phyloP scores from a whole-genome alignment of 2,888 invertebrate species.

The Campoplex nolae region DNA sequence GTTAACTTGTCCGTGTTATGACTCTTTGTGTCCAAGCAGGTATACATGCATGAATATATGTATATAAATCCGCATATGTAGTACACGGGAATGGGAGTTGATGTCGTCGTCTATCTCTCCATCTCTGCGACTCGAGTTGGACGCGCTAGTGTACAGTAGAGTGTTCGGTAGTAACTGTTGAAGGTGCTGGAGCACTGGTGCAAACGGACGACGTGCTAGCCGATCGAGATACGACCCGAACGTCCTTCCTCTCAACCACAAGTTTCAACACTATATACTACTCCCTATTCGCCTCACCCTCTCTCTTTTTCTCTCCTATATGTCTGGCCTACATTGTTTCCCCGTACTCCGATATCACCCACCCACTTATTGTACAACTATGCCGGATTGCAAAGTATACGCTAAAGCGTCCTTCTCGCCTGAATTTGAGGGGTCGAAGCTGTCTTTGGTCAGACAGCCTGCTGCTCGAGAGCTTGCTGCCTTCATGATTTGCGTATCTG shows the following conservation, averaged over 20 bases:
- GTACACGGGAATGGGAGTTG: slow-evolving; percentile 4
- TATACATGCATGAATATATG: not conserved
- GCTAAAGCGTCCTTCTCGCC: not conserved
- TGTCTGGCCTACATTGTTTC: slow-evolving; percentile 8
- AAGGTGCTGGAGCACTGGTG: slow-evolving; percentile 34
- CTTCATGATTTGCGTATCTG: not conserved
- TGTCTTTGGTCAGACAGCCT: slow-evolving; percentile 44
- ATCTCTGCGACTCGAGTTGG: slow-evolving; percentile 47
- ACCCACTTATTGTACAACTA: slow-evolving; percentile 61
- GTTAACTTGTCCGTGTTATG: not conserved
- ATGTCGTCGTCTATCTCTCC: slow-evolving; percentile 57
- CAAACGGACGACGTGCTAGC: slow-evolving; percentile 48
- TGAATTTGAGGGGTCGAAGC: slow-evolving; percentile 47
- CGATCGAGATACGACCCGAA: slow-evolving; percentile 60
- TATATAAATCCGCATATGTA: not conserved
- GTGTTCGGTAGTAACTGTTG: slow-evolving; percentile 46
- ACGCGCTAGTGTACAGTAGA: slow-evolving; percentile 7
- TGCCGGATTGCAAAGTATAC: slow-evolving; percentile 26
- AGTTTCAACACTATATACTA: slow-evolving; percentile 52
- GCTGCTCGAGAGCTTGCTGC: too few species aligned
- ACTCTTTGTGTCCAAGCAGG: slow-evolving; percentile 7
- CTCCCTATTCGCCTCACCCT: slow-evolving; percentile 42
- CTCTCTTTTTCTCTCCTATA: slow-evolving; percentile 16
- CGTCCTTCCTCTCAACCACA: slow-evolving; percentile 52
- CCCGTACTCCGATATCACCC: slow-evolving; percentile 47